phyloP scores from a whole-genome alignment of 2,113 vertebrate species.

The Echinops telfairi region DNA sequence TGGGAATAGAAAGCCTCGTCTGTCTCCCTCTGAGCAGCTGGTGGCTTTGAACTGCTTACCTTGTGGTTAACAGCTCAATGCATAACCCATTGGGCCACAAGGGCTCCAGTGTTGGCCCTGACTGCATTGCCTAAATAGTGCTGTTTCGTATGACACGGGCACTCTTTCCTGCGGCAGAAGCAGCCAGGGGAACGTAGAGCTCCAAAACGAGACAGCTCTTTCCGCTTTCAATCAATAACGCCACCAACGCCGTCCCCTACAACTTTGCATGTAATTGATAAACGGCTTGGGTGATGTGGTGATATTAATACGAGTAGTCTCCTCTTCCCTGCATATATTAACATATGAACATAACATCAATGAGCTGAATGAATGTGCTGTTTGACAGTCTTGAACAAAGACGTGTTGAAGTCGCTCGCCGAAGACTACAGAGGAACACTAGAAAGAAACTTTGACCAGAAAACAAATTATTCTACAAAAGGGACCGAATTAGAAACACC shows the following conservation, averaged over 20 bases:
- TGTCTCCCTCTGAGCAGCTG: no score
- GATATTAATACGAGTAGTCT: not conserved
- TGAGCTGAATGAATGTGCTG: slow-evolving; percentile 26
- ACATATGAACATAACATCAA: no score
- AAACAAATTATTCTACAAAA: slow-evolving; percentile 64
- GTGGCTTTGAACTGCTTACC: no score
- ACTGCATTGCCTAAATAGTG: not conserved
- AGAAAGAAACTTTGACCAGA: slow-evolving; percentile 51
- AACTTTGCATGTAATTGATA: not conserved
- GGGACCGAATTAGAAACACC: slow-evolving; percentile 58
- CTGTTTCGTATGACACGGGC: slow-evolving; percentile 64
- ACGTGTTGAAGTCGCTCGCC: not conserved
- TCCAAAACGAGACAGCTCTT: not conserved
- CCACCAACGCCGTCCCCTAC: not conserved
- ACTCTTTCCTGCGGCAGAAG: not conserved
- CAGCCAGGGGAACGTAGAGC: not conserved
- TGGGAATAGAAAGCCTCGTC: no score
- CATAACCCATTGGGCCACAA: no score
- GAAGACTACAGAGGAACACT: slow-evolving; percentile 45
- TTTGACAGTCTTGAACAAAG: slow-evolving; percentile 54
- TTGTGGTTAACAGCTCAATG: no score
- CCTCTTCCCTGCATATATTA: slow-evolving; percentile 21
- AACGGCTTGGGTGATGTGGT: not conserved
- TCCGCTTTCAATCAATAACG: not conserved
- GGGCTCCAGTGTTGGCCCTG: no score